Evolutionary conservation across 2,113 vertebrate species (phyloP).

Genomic region (Donacobius atricapilla): DNA sequence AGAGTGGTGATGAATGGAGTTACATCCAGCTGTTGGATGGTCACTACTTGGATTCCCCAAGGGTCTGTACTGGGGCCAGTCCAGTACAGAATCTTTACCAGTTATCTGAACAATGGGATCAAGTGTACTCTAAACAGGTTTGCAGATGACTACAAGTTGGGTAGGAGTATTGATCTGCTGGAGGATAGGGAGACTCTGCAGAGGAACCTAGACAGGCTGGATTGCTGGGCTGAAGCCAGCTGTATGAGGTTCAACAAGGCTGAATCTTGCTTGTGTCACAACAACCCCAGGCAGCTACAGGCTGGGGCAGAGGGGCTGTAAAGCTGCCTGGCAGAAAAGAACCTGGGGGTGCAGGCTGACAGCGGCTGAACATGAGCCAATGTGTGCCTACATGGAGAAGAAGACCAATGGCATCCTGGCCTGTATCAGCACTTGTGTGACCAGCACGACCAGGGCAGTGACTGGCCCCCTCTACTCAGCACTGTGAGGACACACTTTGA

Average conservation of each 20-base stretch:
- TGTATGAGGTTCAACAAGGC: neutral
- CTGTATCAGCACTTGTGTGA: neutral
- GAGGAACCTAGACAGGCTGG: neutral
- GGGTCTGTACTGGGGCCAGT: neutral
- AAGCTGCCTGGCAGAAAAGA: neutral
- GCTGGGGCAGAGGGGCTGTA: neutral
- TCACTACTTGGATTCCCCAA: neutral
- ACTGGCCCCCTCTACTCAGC: too few species aligned
- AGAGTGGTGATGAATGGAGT: neutral
- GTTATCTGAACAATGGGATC: neutral
- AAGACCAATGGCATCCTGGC: neutral
- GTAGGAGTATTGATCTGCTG: neutral
- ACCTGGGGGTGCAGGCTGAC: too few species aligned
- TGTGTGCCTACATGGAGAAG: neutral
- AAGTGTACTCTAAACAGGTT: neutral
- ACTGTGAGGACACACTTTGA: neutral
- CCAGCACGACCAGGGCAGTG: neutral
- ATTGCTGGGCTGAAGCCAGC: neutral
- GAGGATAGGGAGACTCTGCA: neutral
- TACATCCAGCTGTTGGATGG: neutral
- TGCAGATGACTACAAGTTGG: neutral
- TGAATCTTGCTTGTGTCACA: neutral
- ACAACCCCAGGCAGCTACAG: neutral
- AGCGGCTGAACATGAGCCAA: rapidly evolving
- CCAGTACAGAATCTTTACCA: neutral